phyloP scores from a whole-genome alignment of 2,113 vertebrate genomes.

The Tychaedon coryphoeus region DNA sequence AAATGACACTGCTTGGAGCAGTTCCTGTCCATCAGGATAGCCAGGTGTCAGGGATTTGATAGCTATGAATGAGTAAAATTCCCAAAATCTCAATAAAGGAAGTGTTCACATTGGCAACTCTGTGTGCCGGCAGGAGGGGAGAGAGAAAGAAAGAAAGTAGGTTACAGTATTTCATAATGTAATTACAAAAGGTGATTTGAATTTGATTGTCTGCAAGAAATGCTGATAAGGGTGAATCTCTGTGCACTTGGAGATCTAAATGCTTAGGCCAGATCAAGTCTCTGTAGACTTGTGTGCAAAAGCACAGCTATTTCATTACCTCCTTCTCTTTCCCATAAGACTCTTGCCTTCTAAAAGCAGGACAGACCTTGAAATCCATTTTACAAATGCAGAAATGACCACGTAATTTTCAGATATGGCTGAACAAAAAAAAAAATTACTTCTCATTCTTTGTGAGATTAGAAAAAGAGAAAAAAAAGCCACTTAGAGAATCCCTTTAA shows the following conservation, averaged over 20 bases:
- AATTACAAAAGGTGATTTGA: constrained; percentile 46
- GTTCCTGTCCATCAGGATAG: not conserved
- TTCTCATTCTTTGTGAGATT: not conserved
- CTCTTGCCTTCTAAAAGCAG: not conserved
- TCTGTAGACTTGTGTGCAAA: not conserved
- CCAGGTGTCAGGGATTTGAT: not conserved
- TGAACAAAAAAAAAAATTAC: not conserved
- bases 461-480: not conserved
- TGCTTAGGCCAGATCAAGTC: constrained; percentile 36
- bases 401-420: not conserved
- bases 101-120: not conserved
- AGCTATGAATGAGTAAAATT: not conserved
- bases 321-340: constrained; percentile 19
- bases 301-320: constrained; percentile 16
- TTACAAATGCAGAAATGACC: not conserved
- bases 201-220: constrained; percentile 21
- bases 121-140: not conserved
- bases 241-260: constrained; percentile 10
- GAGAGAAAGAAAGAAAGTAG: not conserved
- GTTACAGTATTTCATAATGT: constrained; percentile 1
- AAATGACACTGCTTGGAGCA: not conserved
- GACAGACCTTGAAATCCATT: not conserved
- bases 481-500: not conserved
- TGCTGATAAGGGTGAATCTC: constrained; percentile 35
- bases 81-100: not conserved